Base-by-base conservation (phyloP, 1,140 invertebrate genomes). In the Drosophila subobscura region DNA sequence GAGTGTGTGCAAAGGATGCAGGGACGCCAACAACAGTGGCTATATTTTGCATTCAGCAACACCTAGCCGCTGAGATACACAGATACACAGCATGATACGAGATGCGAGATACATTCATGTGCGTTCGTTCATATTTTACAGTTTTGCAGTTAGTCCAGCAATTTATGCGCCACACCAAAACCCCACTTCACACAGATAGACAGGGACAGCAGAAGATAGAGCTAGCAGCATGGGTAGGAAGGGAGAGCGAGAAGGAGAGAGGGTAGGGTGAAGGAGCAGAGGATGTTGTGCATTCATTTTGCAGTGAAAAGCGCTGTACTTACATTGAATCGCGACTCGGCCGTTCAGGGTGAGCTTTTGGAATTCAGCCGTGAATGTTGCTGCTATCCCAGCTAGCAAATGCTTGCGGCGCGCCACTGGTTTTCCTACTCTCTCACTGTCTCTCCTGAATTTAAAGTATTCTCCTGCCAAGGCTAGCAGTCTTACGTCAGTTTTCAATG, bases 61-160 rank as follows among this genome's bases (percentile, higher is more conserved):
- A 86, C 73, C 80, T 77, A 45, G 27, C 41, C 60, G 72, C 50
- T 33, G 57, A 53, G 60, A 79, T 74, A 73, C 70, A 68, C 77
- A 55, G 50, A 46, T 44, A 50, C 45, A 54, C 25, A 41, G 25
- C 22, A 20, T 50, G 33, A 41, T 22, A 23, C 37, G 5, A 44
- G 27, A 55, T 53, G 37, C 46, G 49, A 70, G 50, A 53, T 46
- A 51, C 49, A 63, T 67, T 66, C 79, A 74, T 66, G 63, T 73
- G 55, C 61, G 60, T 77, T 86, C 66, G 60, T 80, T 86, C 79
- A 79, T 77, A 79, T 84, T 84, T 83, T 77, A 70, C 77, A 66
- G 76, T 63, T 77, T 71, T 83, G 71, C 74, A 67, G 74, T 88
- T 78, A 86, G 77, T 74, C 73, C 79, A 78, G 77, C 83, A 83